Percentiles rank a stretch among this genome's conserved stretches.
Evolutionary conservation across 2,797 vertebrate species (phyloP).

Genomic region (Mycteria americana): DNA sequence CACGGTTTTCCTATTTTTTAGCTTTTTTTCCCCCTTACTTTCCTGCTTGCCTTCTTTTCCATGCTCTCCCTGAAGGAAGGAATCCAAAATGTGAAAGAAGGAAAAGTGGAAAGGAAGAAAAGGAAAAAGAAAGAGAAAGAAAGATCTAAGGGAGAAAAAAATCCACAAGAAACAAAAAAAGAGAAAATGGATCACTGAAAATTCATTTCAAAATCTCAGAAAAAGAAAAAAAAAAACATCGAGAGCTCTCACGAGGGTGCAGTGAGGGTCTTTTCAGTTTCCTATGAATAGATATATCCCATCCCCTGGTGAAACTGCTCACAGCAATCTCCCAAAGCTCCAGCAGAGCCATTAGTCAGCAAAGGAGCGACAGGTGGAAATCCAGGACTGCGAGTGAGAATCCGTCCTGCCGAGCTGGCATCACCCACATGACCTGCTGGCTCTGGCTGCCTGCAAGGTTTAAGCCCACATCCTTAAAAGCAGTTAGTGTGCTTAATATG

Average conservation of each 20-base stretch:
- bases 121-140: neutral
- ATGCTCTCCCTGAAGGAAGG: neutral
- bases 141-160: neutral
- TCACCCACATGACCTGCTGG: neutral
- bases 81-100: neutral
- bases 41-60: neutral
- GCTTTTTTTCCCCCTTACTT: neutral
- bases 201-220: neutral
- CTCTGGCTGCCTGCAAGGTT: neutral
- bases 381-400: neutral
- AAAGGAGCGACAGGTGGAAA: neutral
- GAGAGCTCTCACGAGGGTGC: neutral
- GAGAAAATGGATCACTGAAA: accelerated
- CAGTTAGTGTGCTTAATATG: neutral
- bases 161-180: neutral
- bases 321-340: neutral
- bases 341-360: neutral
- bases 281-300: neutral
- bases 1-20: neutral
- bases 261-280: neutral
- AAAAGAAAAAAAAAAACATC: neutral
- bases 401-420: neutral
- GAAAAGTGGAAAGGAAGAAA: neutral
- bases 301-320: neutral
- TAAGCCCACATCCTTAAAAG: neutral